phyloP scores from a whole-genome alignment of 37 sponge, comb jelly and placozoan genomes.

The Aphrocallistes beatrix region DNA sequence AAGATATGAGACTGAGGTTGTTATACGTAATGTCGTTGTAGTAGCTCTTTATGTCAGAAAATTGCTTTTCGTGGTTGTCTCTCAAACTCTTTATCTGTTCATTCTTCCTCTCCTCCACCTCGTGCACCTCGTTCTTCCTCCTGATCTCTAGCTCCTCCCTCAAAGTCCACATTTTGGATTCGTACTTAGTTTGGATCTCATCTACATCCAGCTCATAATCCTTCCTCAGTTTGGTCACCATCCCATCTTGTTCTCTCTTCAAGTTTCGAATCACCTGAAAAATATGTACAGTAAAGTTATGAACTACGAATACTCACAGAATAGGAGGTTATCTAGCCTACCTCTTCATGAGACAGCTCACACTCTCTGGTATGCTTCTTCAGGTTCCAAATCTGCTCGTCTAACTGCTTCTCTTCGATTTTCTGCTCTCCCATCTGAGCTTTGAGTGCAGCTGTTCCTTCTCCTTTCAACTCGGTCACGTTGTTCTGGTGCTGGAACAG shows the following conservation, averaged over 20 bases:
- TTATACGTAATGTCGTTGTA: slow-evolving; percentile 99
- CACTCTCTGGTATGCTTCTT: slow-evolving; percentile 37
- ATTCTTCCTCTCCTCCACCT: slow-evolving; percentile 98
- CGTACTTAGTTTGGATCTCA: slow-evolving; percentile 81
- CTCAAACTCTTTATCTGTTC: slow-evolving; percentile 87
- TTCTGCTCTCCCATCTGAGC: slow-evolving; percentile 17
- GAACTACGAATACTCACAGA: background rate
- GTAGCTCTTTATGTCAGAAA: slow-evolving; percentile 98
- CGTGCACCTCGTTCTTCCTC: slow-evolving; percentile 92
- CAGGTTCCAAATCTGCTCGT: background rate
- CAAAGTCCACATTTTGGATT: slow-evolving; percentile 63
- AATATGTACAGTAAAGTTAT: background rate
- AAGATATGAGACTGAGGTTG: slow-evolving; percentile 94
- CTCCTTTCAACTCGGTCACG: slow-evolving; percentile 89
- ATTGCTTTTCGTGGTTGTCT: slow-evolving; percentile 98
- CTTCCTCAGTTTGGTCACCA: slow-evolving; percentile 56
- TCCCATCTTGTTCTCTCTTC: slow-evolving; percentile 60
- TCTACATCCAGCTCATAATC: slow-evolving; percentile 46
- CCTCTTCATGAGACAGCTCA: slow-evolving; percentile 88
- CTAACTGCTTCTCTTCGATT: background rate
- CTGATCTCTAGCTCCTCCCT: slow-evolving; percentile 92
- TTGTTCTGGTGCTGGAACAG: slow-evolving; percentile 96
- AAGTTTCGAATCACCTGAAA: background rate
- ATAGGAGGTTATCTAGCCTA: slow-evolving; percentile 51
- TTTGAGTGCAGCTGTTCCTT: slow-evolving; percentile 31